Evolutionary conservation across 2,797 vertebrate genomes (phyloP).

Genomic region (Phrynocephalus forsythii): DNA sequence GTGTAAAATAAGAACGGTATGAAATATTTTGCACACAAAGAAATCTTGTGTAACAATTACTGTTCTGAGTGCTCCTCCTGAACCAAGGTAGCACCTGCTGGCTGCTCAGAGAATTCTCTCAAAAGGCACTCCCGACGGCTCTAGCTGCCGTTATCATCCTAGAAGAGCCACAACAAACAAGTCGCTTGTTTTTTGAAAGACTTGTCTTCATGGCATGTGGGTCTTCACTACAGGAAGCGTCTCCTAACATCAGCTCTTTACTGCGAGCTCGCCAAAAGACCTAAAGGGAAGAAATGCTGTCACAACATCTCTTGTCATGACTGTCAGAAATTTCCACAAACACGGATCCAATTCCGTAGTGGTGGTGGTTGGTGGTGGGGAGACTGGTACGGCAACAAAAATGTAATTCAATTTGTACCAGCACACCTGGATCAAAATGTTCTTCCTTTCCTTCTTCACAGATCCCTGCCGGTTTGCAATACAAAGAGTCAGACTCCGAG

Average conservation of each 20-base stretch:
- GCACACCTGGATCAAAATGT: not conserved
- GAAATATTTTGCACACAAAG: not conserved
- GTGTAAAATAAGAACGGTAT: not conserved
- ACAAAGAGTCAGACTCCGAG: not conserved
- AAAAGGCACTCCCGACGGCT: not conserved
- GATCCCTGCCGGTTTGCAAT: not conserved
- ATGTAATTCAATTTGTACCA: not conserved
- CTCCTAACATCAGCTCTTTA: not conserved
- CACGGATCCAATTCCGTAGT: not conserved
- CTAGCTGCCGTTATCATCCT: too few species aligned
- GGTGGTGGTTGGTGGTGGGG: too few species aligned
- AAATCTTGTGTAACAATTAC: not conserved
- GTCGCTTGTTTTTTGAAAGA: not conserved
- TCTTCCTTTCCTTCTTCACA: not conserved
- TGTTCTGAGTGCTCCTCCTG: too few species aligned
- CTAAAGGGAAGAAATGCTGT: not conserved
- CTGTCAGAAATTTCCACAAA: not conserved
- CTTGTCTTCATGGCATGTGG: too few species aligned
- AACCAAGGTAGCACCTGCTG: not conserved
- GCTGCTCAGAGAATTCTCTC: too few species aligned
- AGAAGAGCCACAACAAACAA: not conserved
- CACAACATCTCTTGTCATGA: not conserved
- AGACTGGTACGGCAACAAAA: not conserved
- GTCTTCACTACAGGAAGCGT: too few species aligned
- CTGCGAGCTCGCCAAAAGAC: not conserved